Conservation (phyloP, 2,888 invertebrate genomes). For the Amblyjoppa fuscipennis region DNA sequence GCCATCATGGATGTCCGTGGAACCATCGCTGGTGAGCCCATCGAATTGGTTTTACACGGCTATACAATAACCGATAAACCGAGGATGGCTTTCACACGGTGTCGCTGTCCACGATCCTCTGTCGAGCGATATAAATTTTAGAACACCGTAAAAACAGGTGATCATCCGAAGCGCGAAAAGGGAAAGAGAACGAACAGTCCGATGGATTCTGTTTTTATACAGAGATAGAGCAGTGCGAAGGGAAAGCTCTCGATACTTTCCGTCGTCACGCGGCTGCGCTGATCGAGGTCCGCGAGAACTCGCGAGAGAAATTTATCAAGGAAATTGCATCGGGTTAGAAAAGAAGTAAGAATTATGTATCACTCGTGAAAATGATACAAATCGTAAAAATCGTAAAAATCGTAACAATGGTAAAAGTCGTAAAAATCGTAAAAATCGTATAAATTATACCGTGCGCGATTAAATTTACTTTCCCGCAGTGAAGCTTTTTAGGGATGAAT, state of each 20-base stretch:
- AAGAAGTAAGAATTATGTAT: not conserved
- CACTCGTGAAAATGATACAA: not conserved
- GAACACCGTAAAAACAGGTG: slow-evolving; percentile 37
- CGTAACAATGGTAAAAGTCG: not conserved
- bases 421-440: no score
- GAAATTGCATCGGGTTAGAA: not conserved
- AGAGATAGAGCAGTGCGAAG: slow-evolving; percentile 11
- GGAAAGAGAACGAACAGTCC: not conserved
- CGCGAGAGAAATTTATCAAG: not conserved
- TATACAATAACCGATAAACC: slow-evolving; percentile 38
- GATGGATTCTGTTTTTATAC: not conserved
- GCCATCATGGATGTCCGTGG: slow-evolving; percentile 16
- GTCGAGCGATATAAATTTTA: slow-evolving; percentile 46
- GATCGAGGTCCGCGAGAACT: not conserved
- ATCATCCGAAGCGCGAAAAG: not conserved
- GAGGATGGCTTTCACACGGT: slow-evolving; percentile 3
- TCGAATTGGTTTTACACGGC: slow-evolving; percentile 15
- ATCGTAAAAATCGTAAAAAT: no score
- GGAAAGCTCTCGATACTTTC: slow-evolving; percentile 21
- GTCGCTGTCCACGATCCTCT: slow-evolving; percentile 25
- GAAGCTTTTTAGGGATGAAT: no score
- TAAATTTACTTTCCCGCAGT: no score
- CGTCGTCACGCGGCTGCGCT: not conserved
- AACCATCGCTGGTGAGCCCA: not conserved
- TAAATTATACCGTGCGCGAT: no score